A percentile compares a stretch with the other conserved stretches of the same genome.
phyloP scores from a whole-genome alignment of 2,888 invertebrate genomes.

The Pseudeuparius sepicola region DNA sequence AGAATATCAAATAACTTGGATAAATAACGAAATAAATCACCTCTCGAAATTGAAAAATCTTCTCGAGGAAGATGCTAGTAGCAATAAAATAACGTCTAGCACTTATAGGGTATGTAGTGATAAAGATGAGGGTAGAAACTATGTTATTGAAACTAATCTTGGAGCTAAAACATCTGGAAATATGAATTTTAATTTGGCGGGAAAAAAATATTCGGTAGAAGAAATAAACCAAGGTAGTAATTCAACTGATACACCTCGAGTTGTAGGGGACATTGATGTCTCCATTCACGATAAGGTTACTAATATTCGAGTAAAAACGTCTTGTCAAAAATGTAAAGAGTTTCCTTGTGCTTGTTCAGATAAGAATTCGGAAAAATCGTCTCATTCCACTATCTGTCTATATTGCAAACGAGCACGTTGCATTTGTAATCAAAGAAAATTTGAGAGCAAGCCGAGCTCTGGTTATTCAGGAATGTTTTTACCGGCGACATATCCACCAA shows the following conservation, averaged over 20 bases:
- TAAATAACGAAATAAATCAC: slow-evolving; percentile 47
- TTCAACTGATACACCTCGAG: not conserved
- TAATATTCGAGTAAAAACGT: slow-evolving; percentile 25
- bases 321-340: slow-evolving; percentile 20
- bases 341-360: slow-evolving; percentile 19
- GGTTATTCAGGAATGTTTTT: no score
- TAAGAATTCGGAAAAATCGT: no score
- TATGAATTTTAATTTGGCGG: slow-evolving; percentile 20
- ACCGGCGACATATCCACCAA: no score
- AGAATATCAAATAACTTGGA: slow-evolving; percentile 46
- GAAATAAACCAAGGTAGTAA: no score
- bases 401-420: no score
- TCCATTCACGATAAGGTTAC: slow-evolving; percentile 24
- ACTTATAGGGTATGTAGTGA: slow-evolving; percentile 27
- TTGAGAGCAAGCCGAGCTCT: no score
- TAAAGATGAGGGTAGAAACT: slow-evolving; percentile 21
- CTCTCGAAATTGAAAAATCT: slow-evolving; percentile 43
- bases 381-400: no score
- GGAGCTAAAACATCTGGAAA: slow-evolving; percentile 10
- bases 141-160: slow-evolving; percentile 26
- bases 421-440: no score
- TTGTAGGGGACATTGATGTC: slow-evolving; percentile 26
- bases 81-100: no score
- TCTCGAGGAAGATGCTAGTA: slow-evolving; percentile 31
- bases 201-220: slow-evolving; percentile 20